Evolutionary conservation across 2,888 invertebrate species (phyloP), one percentile per base, ranked within the genome.

Genomic region (Tholera decimalis): DNA sequence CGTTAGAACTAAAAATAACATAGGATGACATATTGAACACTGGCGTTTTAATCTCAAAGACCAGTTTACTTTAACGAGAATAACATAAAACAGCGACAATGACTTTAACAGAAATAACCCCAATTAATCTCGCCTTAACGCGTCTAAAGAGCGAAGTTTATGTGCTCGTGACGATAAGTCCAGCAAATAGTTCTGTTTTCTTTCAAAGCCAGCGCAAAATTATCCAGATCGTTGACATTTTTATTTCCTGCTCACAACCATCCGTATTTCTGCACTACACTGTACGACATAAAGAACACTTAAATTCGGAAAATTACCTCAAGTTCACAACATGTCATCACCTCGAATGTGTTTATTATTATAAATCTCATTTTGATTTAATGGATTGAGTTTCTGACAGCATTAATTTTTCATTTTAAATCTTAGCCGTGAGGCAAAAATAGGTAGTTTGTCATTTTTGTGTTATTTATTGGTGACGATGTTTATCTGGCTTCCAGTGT

Each of bases 71-170:
- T 53, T 37, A 57, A 54, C 59, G 28, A 49, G 53, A 22, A 41
- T 69, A 62, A 73, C 43, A 68, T 75, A 73, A 80, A 79, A 65
- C 55, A 67, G 60, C 43, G 57, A 72, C 64, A 79, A 81, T 70
- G 69, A 74, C 57, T 82, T 77, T 64, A 66, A 79, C 84, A 75
- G 70, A 86, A 84, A 86, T 84, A 86, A 73, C 76, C 49, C 26
- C 64, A 67, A 65, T 82, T 83, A 80, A 84, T 83, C 75, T 79
- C 39, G 49, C 50, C 65, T 68, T 71, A 79, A 75, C 66, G 74
- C 53, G 72, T 75, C 61, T 82, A 67, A 77, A 73, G 65, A 71
- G 49, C 54, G 28, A 60, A 78, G 67, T 85, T 85, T 85, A 86
- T 73, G 83, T 76, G 72, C 35, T 51, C 28, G 47, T 62, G 65